These are phyloP conservation scores for Campoplex nolae DNA, from an alignment of 2,888 invertebrate genomes.

Conservation along the genomic window DNA sequence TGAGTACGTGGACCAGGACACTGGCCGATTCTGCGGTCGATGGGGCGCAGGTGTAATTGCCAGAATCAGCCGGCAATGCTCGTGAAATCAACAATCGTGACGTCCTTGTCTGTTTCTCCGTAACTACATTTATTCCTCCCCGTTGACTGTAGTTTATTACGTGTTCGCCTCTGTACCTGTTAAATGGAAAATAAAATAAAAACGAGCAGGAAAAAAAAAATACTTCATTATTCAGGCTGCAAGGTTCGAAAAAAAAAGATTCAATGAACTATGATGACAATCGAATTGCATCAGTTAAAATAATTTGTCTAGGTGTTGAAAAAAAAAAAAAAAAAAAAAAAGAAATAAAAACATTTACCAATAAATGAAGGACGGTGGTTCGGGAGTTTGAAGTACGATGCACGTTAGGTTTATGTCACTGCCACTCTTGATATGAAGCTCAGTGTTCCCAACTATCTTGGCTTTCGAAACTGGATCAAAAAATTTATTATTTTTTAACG, in stretches of 20 bases:
- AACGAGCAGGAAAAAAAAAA: not conserved
- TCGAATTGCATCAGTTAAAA: not conserved
- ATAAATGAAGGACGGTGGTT: slow-evolving; percentile 91
- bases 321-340: not conserved
- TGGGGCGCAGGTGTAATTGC: slow-evolving; percentile 89
- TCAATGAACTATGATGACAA: not conserved
- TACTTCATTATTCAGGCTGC: not conserved
- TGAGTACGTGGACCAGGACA: slow-evolving; percentile 93
- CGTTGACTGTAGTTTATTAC: slow-evolving; percentile 87
- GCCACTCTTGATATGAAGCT: slow-evolving; percentile 94
- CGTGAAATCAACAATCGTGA: slow-evolving; percentile 86
- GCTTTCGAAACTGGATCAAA: slow-evolving; percentile 92
- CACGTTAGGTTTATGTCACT: slow-evolving; percentile 97
- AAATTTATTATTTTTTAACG: slow-evolving; percentile 6
- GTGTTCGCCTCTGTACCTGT: slow-evolving; percentile 86
- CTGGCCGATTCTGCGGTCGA: slow-evolving; percentile 90
- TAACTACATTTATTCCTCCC: slow-evolving; percentile 86
- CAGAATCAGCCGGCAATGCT: slow-evolving; percentile 88
- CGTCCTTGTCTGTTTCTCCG: slow-evolving; percentile 86
- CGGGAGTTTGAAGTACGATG: slow-evolving; percentile 92
- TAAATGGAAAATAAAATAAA: slow-evolving; percentile 68
- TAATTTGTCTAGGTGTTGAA: not conserved
- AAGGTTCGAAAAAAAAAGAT: not conserved
- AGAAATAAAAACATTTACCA: slow-evolving; percentile 76
- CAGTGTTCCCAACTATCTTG: slow-evolving; percentile 93